phyloP scores from a whole-genome alignment of 2,113 vertebrate genomes.

The Syngnathoides biaculeatus region DNA sequence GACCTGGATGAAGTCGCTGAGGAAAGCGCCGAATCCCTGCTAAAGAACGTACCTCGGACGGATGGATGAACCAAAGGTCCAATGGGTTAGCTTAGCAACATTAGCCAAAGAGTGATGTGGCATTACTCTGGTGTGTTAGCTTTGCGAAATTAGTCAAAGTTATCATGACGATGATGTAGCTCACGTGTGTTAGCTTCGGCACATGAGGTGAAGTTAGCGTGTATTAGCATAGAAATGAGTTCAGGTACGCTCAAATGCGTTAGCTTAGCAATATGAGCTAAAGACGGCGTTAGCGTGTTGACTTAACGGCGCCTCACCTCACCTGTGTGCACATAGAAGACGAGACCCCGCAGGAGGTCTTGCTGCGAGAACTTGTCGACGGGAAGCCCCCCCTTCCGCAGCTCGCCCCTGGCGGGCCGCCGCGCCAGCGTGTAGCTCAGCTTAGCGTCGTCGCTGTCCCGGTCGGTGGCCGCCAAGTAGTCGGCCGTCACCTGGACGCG shows the following conservation, averaged over 20 bases:
- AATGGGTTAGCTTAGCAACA: no score
- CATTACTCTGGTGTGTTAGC: background rate
- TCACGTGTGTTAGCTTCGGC: background rate
- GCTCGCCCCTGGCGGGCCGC: slow-evolving; percentile 46
- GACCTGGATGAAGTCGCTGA: no score
- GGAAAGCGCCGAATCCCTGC: no score
- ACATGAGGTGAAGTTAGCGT: no score
- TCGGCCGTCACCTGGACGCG: slow-evolving; percentile 60
- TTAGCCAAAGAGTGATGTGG: background rate
- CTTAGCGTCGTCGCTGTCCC: slow-evolving; percentile 62
- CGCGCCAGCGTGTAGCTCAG: slow-evolving; percentile 64
- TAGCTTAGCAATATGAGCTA: background rate
- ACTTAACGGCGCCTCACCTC: slow-evolving; percentile 28
- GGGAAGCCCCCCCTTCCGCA: slow-evolving; percentile 51
- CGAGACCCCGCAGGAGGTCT: slow-evolving; percentile 67
- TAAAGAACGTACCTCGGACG: no score
- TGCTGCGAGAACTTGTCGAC: slow-evolving; percentile 72
- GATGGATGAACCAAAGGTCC: no score
- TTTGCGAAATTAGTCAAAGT: background rate
- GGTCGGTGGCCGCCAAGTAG: slow-evolving; percentile 67
- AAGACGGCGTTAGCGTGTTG: background rate
- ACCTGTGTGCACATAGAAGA: slow-evolving; percentile 71
- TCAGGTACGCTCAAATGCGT: no score
- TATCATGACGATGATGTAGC: background rate
- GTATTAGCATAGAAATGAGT: background rate